Percentiles rank a stretch among this genome's conserved stretches.
Evolutionary conservation across 2,113 vertebrate species (phyloP).

Genomic region (Stigmatopora nigra): DNA sequence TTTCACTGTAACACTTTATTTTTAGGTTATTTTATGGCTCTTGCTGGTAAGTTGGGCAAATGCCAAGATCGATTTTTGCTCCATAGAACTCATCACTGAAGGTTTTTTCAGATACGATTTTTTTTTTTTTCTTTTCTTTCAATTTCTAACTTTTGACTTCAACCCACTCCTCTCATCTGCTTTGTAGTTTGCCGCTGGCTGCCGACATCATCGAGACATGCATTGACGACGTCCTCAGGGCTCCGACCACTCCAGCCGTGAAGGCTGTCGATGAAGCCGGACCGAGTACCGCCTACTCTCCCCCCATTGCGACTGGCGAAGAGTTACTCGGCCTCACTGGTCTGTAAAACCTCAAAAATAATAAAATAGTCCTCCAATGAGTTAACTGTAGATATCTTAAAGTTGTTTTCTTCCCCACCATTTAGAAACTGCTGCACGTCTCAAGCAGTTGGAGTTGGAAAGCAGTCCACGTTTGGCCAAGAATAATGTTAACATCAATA

Average conservation of each 20-base stretch:
- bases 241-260: conserved; percentile 47
- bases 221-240: conserved; percentile 64
- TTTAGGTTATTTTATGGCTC: conserved; percentile 22
- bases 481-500: conserved; percentile 72
- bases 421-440: conserved; percentile 72
- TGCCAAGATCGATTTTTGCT: conserved; percentile 4
- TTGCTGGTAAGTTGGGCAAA: conserved; percentile 33
- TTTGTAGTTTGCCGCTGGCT: conserved; percentile 66
- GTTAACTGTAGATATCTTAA: not conserved
- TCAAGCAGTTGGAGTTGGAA: conserved; percentile 80
- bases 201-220: conserved; percentile 77
- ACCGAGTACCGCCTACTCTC: conserved; percentile 29
- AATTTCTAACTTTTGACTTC: not conserved
- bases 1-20: not conserved
- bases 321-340: conserved; percentile 62
- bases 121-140: not conserved
- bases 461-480: conserved; percentile 31
- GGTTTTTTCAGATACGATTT: not conserved
- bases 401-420: not conserved
- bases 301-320: conserved; percentile 39
- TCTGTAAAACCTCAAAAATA: conserved; percentile 56
- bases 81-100: not conserved
- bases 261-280: conserved; percentile 58
- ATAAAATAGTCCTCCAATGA: too few relatives aligned
- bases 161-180: not conserved